Percentiles rank a stretch among this genome's conserved stretches.
Conservation (phyloP, 2,797 vertebrate genomes). For the Semaprochilodus insignis region DNA sequence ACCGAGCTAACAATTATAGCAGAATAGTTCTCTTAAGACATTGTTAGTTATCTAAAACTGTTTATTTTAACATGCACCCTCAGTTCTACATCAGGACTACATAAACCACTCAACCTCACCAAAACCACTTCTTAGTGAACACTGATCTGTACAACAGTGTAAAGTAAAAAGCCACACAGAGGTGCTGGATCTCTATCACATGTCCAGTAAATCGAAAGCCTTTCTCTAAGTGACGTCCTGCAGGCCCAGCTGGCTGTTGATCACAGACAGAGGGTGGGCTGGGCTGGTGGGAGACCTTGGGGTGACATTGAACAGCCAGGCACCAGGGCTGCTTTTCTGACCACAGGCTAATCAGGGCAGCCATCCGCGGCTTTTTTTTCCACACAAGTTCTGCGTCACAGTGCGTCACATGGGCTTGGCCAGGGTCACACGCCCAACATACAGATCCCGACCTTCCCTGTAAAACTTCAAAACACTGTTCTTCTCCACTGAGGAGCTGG, state of each 20-base stretch:
- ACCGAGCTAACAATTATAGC: neutral
- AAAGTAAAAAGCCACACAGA: neutral
- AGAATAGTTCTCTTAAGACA: neutral
- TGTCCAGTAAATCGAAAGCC: conserved; percentile 28
- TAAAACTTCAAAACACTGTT: conserved; percentile 2
- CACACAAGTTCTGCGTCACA: conserved; percentile 31
- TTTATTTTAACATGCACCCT: neutral
- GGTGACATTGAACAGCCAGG: conserved; percentile 57
- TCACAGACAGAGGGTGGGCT: conserved; percentile 27
- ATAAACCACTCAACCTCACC: neutral
- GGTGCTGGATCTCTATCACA: neutral
- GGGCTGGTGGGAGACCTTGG: conserved; percentile 54
- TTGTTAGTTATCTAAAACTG: neutral
- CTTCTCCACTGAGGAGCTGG: neutral
- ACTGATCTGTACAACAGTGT: neutral
- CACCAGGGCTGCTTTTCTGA: conserved; percentile 28
- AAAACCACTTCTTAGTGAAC: neutral
- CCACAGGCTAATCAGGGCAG: conserved; percentile 45
- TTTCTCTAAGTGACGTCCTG: conserved; percentile 5
- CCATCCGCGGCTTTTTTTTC: conserved; percentile 44
- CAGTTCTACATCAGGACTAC: neutral
- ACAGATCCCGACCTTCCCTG: conserved; percentile 10
- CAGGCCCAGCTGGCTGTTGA: conserved; percentile 14
- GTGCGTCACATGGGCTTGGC: conserved; percentile 12
- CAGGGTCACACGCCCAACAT: conserved; percentile 26